Evolutionary conservation across 2,888 invertebrate species (phyloP), one percentile per base, ranked within the genome.

Genomic region (Baccha elongata): DNA sequence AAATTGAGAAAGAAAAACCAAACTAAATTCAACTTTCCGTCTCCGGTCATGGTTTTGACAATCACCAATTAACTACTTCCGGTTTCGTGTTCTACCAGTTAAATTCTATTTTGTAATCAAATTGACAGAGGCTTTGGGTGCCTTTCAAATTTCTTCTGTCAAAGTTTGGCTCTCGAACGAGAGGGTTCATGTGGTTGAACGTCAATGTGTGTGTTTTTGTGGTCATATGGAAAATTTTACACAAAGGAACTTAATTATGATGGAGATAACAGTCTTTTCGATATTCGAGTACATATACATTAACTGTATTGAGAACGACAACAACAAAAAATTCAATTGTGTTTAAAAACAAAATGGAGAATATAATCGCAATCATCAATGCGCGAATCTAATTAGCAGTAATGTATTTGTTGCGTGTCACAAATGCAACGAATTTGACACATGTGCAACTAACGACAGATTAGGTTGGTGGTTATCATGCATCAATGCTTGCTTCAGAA

Each of bases 31-130:
- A 44, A 78, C 50, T 78, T 67, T 65, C 48, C 55, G 29, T 3
- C 6, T n/a, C 6, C 26, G 71, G 64, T 64, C 78, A 69, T 75
- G 83, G 83, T 83, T 83, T 83, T 83, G 78, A 83, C 83, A 83
- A 83, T 83, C 68, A 68, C 78, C 83, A 83, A 83, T 83, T 83
- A 83, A 55, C 72, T 68, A 64, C 83, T 83, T 83, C 83, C 83
- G 83, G 83, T 73, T 83, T 83, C 83, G 83, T 83, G 78, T 78
- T 64, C 55, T 46, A 73, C 83, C 83, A 83, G 72, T 83, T 78
- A 83, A 78, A 78, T 83, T 83, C 81, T 72, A 76, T 83, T 58
- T 83, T 83, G 76, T 67, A 71, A 62, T 55, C 67, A 78, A 78
- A 78, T 83, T 64, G 72, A 68, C 78, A 67, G 23, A 74, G 29